phyloP scores from a whole-genome alignment of 2,888 invertebrate genomes.

The Eupeodes latifasciatus region DNA sequence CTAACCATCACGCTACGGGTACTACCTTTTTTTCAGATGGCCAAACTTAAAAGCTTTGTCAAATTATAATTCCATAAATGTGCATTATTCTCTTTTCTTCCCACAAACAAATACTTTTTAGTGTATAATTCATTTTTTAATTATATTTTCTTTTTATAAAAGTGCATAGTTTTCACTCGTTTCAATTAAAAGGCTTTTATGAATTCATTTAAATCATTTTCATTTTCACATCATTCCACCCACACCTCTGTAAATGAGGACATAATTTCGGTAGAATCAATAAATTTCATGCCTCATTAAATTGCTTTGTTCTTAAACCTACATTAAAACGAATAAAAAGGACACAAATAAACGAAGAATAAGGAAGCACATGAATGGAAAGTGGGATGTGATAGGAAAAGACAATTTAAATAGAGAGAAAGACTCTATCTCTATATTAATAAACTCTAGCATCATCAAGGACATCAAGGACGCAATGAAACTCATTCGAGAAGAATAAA shows the following conservation, averaged over 20 bases:
- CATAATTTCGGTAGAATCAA: conserved; percentile 53
- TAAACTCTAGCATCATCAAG: background rate
- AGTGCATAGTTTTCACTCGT: background rate
- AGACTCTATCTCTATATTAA: background rate
- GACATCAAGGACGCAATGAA: conserved; percentile 7
- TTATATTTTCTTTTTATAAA: conserved; percentile 20
- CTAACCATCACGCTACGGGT: too few species aligned
- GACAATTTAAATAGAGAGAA: conserved; percentile 32
- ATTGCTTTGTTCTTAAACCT: conserved; percentile 27
- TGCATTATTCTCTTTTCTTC: conserved; percentile 4
- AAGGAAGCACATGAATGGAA: background rate
- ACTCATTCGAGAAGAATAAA: conserved; percentile 28
- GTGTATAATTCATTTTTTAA: conserved; percentile 52
- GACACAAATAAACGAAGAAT: background rate
- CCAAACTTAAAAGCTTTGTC: conserved; percentile 14
- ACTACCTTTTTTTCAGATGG: background rate
- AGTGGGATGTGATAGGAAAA: background rate
- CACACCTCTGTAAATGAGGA: conserved; percentile 23
- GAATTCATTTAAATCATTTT: conserved; percentile 26
- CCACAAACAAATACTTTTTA: conserved; percentile 6
- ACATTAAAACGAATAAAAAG: background rate
- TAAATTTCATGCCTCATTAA: conserved; percentile 42
- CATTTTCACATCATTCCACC: background rate
- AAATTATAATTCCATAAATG: conserved; percentile 31
- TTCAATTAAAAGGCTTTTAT: conserved; percentile 41